A percentile compares a stretch with the other conserved stretches of the same genome.
Evolutionary conservation across 2,797 vertebrate genomes (phyloP).

Genomic region (Carcharodon carcharias): DNA sequence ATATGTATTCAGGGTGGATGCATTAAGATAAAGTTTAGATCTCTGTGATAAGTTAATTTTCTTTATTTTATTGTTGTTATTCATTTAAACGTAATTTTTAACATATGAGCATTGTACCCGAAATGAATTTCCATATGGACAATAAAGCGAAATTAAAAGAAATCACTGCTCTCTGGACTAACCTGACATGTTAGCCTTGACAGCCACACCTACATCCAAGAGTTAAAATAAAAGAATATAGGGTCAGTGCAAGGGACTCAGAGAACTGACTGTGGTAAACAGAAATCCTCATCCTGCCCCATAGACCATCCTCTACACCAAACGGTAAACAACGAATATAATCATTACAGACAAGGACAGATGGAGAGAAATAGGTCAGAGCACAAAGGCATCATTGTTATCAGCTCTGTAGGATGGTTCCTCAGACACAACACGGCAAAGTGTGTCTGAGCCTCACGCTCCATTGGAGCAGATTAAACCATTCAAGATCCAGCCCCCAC

Average conservation of each 20-base stretch:
- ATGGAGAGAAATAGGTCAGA: background rate
- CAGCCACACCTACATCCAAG: background rate
- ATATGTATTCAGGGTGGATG: too few species aligned
- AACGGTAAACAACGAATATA: background rate
- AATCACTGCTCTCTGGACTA: background rate
- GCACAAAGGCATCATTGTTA: slow-evolving; percentile 9
- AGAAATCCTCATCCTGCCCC: background rate
- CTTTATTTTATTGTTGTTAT: too few species aligned
- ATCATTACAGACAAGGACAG: background rate
- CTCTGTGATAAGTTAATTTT: too few species aligned
- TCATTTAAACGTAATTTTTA: too few species aligned
- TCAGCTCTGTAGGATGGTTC: background rate
- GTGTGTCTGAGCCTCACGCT: background rate
- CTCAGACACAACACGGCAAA: background rate
- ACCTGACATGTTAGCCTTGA: background rate
- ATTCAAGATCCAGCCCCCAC: background rate
- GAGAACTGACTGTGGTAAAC: background rate
- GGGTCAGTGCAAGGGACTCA: background rate
- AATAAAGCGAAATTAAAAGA: too few species aligned
- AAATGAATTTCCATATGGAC: too few species aligned
- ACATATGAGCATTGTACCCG: too few species aligned
- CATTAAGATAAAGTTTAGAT: too few species aligned
- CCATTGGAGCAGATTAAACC: background rate
- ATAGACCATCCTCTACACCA: too few species aligned
- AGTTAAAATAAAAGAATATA: background rate